Evolutionary conservation across 1,140 invertebrate genomes (phyloP).

Genomic region (Danaus plexippus): DNA sequence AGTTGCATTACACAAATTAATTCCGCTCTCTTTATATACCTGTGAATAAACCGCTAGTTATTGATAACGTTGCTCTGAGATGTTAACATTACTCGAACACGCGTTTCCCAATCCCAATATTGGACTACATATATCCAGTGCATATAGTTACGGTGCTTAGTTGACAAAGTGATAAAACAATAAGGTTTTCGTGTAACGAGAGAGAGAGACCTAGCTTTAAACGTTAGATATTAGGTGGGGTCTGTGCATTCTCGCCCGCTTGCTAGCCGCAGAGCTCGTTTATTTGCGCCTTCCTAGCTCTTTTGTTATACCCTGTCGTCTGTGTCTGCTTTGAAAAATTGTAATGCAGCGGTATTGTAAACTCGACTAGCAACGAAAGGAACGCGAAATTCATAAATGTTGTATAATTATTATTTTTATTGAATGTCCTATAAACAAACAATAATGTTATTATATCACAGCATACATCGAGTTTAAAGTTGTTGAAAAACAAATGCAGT

Average conservation of each 20-base stretch:
- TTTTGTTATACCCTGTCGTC: constrained; percentile 65
- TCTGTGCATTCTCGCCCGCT: constrained; percentile 27
- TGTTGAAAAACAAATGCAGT: too few relatives aligned
- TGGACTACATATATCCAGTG: too few relatives aligned
- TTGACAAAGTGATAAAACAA: too few relatives aligned
- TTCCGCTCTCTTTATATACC: constrained; percentile 36
- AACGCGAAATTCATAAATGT: too few relatives aligned
- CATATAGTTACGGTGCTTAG: too few relatives aligned
- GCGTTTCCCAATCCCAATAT: too few relatives aligned
- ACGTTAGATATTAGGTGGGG: constrained; percentile 36
- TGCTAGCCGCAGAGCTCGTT: constrained; percentile 58
- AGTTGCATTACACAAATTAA: constrained; percentile 64
- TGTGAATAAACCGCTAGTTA: constrained; percentile 15
- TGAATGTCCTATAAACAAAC: too few relatives aligned
- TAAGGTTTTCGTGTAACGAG: neutral
- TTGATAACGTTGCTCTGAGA: constrained; percentile 20
- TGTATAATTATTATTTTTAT: too few relatives aligned
- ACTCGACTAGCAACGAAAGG: constrained; percentile 42
- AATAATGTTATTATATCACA: too few relatives aligned
- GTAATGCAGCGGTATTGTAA: constrained; percentile 61
- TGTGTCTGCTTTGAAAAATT: constrained; percentile 68
- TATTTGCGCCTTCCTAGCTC: constrained; percentile 66
- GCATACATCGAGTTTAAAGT: too few relatives aligned
- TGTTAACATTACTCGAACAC: neutral
- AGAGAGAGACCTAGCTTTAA: constrained; percentile 25